A percentile compares a stretch with the other conserved stretches of the same genome.
These are phyloP conservation scores for Echeneis naucrates DNA, from an alignment of 2,797 vertebrate species.

Conservation along the genomic window DNA sequence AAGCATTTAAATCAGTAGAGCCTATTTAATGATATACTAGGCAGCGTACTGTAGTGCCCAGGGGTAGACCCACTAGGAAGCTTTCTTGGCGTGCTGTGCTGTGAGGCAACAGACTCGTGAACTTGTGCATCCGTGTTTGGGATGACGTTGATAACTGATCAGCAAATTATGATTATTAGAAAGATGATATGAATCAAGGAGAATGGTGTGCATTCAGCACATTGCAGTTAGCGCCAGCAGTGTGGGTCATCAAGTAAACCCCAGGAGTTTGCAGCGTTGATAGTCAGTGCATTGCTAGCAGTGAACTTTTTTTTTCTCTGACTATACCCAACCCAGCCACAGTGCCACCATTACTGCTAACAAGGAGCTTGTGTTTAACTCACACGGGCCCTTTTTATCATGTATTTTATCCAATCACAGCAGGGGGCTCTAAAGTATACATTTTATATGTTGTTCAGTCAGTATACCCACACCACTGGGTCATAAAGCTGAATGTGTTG, in stretches of 20 bases:
- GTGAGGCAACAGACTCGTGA: neutral
- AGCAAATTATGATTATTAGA: too few relatives aligned
- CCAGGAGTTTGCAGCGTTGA: neutral
- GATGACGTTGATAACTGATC: neutral
- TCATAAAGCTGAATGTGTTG: constrained; percentile 40
- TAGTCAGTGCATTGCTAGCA: neutral
- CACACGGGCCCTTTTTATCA: constrained; percentile 12
- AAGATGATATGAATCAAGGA: neutral
- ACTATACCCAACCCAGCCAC: neutral
- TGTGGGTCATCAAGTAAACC: neutral
- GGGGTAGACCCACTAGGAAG: fast-evolving
- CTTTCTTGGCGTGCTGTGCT: neutral
- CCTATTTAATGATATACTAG: neutral
- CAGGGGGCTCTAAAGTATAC: neutral
- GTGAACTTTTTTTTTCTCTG: neutral
- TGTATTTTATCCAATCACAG: constrained; percentile 3
- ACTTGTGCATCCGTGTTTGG: neutral
- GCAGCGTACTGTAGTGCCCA: neutral
- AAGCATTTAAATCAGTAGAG: neutral
- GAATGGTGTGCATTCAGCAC: neutral
- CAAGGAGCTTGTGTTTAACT: constrained; percentile 6
- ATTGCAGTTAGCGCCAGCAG: neutral
- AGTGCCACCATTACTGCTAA: neutral
- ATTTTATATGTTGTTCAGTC: constrained; percentile 23
- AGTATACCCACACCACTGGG: constrained; percentile 11